Conservation (phyloP, 30 jellyfish, hydroid and myxozoan species). For the Aurelia sp. region DNA sequence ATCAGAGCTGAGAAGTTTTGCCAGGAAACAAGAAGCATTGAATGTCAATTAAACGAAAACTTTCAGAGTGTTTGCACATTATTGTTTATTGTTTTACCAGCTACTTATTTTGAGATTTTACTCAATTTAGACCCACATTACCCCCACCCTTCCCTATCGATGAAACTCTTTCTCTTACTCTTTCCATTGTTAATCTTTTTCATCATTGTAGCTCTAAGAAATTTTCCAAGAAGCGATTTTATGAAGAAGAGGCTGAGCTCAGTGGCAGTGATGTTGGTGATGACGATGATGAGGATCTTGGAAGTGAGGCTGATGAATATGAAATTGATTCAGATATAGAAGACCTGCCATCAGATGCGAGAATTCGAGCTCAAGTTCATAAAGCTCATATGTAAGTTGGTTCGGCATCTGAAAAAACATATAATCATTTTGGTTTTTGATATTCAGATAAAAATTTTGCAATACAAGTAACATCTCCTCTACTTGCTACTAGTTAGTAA, state of each 20-base stretch:
- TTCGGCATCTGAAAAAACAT: not conserved
- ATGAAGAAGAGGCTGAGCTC: constrained; percentile 94
- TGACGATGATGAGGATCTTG: constrained; percentile 92
- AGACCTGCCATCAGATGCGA: constrained; percentile 77
- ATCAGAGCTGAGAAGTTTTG: too few species aligned
- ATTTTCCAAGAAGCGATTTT: constrained; percentile 71
- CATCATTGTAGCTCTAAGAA: constrained; percentile 19
- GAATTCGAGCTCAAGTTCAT: constrained; percentile 81
- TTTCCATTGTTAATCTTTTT: not conserved
- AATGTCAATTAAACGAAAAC: too few species aligned
- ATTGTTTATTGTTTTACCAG: too few species aligned
- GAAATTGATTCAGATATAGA: constrained; percentile 86
- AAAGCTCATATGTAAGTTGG: constrained; percentile 85
- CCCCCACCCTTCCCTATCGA: too few species aligned
- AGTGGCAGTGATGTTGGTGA: constrained; percentile 95
- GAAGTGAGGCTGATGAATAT: constrained; percentile 94
- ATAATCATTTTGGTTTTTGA: too few species aligned
- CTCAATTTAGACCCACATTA: too few species aligned
- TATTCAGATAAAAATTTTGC: not conserved
- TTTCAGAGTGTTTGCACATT: too few species aligned
- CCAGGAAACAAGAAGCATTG: too few species aligned
- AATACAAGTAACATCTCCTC: too few species aligned
- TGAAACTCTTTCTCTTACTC: too few species aligned
- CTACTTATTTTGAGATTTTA: too few species aligned
- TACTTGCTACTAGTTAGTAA: too few species aligned